Conservation (phyloP, 2,888 invertebrate genomes). For the Drosophila quinaria region DNA sequence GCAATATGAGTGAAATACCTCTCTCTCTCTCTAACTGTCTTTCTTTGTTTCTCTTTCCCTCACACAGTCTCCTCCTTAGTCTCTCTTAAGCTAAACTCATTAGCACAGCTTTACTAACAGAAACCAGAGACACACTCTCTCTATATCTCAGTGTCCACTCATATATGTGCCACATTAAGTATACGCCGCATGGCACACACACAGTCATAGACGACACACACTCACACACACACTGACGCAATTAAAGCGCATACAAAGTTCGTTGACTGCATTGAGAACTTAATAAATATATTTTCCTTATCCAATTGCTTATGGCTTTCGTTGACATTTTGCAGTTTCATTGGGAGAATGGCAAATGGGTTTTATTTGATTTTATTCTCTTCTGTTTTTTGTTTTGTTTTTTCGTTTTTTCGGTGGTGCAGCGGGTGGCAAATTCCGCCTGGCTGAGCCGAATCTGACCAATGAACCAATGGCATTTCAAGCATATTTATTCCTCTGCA, state of each 20-base stretch:
- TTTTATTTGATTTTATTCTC: not conserved
- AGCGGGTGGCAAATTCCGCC: slow-evolving; percentile 23
- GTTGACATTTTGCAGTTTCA: slow-evolving; percentile 14
- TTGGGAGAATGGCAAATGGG: not conserved
- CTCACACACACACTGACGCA: not conserved
- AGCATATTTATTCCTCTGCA: slow-evolving; percentile 4
- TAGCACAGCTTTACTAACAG: slow-evolving; percentile 6
- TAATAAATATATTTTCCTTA: slow-evolving; percentile 26
- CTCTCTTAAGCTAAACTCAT: slow-evolving; percentile 7
- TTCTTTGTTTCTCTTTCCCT: not conserved
- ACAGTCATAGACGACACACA: not conserved
- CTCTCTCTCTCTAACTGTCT: not conserved
- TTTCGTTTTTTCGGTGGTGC: not conserved
- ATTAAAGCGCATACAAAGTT: slow-evolving; percentile 14
- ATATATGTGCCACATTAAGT: slow-evolving; percentile 12
- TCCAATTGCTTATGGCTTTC: slow-evolving; percentile 2
- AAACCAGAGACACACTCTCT: not conserved
- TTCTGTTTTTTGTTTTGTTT: not conserved
- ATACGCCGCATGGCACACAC: slow-evolving; percentile 20
- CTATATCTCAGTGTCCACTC: not conserved
- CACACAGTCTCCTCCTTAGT: not conserved
- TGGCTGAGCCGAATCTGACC: slow-evolving; percentile 18
- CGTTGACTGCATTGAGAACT: slow-evolving; percentile 18
- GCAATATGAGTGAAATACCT: not conserved
- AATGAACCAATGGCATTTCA: slow-evolving; percentile 5